These are phyloP conservation scores for Styela clava DNA, from an alignment of 23 tunicate genomes.

Conservation along the genomic window DNA sequence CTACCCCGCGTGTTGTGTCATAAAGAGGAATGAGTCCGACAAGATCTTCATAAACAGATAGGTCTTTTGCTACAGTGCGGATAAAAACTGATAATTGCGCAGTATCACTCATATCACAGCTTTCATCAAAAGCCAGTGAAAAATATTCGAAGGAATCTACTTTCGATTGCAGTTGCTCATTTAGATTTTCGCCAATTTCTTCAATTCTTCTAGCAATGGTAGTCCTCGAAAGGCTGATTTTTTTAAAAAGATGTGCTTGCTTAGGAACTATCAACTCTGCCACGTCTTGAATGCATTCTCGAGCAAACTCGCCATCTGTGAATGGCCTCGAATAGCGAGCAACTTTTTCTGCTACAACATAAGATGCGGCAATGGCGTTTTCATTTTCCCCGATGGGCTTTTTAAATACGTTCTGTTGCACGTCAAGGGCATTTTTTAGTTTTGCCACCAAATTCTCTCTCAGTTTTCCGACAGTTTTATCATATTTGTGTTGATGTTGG, in stretches of 20 bases:
- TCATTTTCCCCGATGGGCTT: constrained; percentile 30
- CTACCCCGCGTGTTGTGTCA: constrained; percentile 52
- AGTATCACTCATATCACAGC: constrained; percentile 33
- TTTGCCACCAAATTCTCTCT: too few relatives aligned
- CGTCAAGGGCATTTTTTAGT: too few relatives aligned
- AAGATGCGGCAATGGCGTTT: constrained; percentile 39
- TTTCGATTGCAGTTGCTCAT: constrained; percentile 25
- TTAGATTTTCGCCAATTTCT: constrained; percentile 34
- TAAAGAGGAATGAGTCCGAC: constrained; percentile 31
- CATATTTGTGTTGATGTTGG: too few relatives aligned
- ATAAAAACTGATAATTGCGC: constrained; percentile 44
- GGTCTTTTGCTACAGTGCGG: constrained; percentile 34
- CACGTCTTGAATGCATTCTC: constrained; percentile 43
- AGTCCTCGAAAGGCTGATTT: constrained; percentile 33
- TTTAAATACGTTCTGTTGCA: constrained; percentile 26
- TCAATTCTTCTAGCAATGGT: constrained; percentile 42
- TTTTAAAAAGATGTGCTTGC: constrained; percentile 31
- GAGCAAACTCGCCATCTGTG: constrained; percentile 36
- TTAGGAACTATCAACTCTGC: constrained; percentile 30
- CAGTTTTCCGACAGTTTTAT: too few relatives aligned
- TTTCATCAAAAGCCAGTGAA: constrained; percentile 49
- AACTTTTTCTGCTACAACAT: constrained; percentile 31
- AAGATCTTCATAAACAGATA: constrained; percentile 33
- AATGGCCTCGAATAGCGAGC: constrained; percentile 37
- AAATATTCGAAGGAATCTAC: too few relatives aligned